Percentiles rank a stretch among this genome's conserved stretches.
phyloP scores from a whole-genome alignment of 2,113 vertebrate species.

The Pipa parva region DNA sequence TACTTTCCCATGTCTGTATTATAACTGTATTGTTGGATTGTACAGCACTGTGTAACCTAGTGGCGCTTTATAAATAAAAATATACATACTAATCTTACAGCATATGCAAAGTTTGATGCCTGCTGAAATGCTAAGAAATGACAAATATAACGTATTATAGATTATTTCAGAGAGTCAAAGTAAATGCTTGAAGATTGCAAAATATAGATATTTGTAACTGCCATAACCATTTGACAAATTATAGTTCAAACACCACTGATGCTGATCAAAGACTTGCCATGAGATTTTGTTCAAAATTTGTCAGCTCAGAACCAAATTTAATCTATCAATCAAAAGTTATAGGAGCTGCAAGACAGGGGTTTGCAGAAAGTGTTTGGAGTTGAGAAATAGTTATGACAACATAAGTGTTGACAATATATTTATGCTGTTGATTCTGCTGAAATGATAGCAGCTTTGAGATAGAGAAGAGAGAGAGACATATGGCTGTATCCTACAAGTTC shows the following conservation, averaged over 20 bases:
- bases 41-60: too few species aligned
- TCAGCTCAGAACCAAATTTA: not conserved
- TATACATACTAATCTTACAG: too few species aligned
- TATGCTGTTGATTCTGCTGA: slow-evolving; percentile 6
- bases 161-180: too few species aligned
- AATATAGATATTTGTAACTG: too few species aligned
- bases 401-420: slow-evolving; percentile 23
- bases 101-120: too few species aligned
- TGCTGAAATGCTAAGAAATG: too few species aligned
- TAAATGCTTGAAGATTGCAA: too few species aligned
- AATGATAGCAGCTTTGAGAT: slow-evolving; percentile 16
- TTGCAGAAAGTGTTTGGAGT: slow-evolving; percentile 11
- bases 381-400: slow-evolving; percentile 23
- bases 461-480: not conserved
- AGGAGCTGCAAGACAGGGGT: slow-evolving; percentile 3
- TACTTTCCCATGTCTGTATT: too few species aligned
- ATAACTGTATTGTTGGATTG: too few species aligned
- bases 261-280: not conserved
- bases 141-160: too few species aligned
- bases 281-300: not conserved
- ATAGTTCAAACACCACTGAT: not conserved
- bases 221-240: not conserved
- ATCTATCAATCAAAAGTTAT: slow-evolving; percentile 25
- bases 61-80: too few species aligned
- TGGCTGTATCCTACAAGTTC: slow-evolving; percentile 9